Base-by-base conservation (phyloP, 2,797 vertebrate genomes). In the Rachycentron canadum region DNA sequence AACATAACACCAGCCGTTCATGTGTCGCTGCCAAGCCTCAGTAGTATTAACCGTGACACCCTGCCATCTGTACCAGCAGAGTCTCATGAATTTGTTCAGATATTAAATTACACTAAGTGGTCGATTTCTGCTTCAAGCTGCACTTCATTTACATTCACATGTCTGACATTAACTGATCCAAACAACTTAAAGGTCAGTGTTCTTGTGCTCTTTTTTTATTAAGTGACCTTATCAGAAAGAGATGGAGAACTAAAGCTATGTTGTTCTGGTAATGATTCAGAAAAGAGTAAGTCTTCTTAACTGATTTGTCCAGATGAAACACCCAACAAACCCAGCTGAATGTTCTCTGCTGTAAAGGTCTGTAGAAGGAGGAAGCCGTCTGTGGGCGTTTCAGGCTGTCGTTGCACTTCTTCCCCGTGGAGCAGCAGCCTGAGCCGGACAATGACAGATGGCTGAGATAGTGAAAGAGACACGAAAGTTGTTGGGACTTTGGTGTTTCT, bases 391-490 rank as follows among this genome's bases (percentile, higher is more conserved):
- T 59, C 55, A 67, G 76, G 73, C 78, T 84, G 83, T 76, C 38
- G 1, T 0, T 40, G 71, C 58, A 16, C 41, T n/a, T 66, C 55
- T 49, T 47, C 65, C 75, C 40, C 9, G 73, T 26, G 74, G 69
- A 84, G 65, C 59, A 36, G 76, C 81, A 76, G 72, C 62, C 43
- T 28, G 43, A 80, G 60, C 60, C 19, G 36, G 59, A 77, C 76
- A 38, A 43, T 59, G 80, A 86, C 85, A 81, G 86, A 88, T 88
- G 88, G 86, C 69, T 28, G 69, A 10, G 38, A 30, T 36, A 56
- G 64, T 41, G 60, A 40, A 78, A 58, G 66, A 80, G 0, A 63
- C 43, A 1, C 25, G 41, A 67, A 14, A 38, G 23, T 59, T 66
- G 69, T 82, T 23, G 0, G 43, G 62, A 66, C 58, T 61, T 59